Evolutionary conservation across 2,797 vertebrate species (phyloP), one percentile per base, ranked within the genome.

Genomic region (Leptatherina wallacei): DNA sequence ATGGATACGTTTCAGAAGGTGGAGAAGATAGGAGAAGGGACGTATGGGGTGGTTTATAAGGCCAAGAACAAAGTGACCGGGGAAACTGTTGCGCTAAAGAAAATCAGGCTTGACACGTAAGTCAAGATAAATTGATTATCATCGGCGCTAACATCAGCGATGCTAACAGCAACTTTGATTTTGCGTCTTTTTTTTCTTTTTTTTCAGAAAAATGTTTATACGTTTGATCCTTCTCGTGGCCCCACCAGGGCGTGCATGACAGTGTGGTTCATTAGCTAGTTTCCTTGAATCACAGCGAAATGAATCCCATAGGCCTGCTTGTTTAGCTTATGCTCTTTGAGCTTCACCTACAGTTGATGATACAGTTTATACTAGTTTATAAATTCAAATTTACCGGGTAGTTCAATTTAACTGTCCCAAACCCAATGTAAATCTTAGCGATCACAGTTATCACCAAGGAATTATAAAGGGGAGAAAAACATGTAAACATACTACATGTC

Each of bases 1-100:
- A 98, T 98, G 97, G 97, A 98, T 60, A 91, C 95, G 65, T 98
- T 98, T 91, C 97, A 98, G 94, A 98, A 98, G 89, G 97, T 98
- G 84, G 97, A 98, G 75, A 98, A 98, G 93, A 98, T 98, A 60
- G 97, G 97, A 56, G 97, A 98, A 70, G 97, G 97, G 55, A 98
- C 97, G 27, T 98, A 98, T 57, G 97, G 97, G 13, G 97, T 98
- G 67, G 97, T 98, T 59, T 98, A 98, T 75, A 98, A 98, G 87
- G 97, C 97, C 13, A 96, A 96, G 82, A 97, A 98, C 89, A 97
- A 97, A 88, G 71, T 96, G 77, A 98, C 97, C 0, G 97, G 97
- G 65, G 97, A 98, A 83, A 97, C 97, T 29, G 97, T 98, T n/a
- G 97, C 97, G 20, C 95, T 98, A 2, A 98, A 98, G 91, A 98